Base-by-base conservation (phyloP, 2,888 invertebrate genomes). In the Spodoptera picta region DNA sequence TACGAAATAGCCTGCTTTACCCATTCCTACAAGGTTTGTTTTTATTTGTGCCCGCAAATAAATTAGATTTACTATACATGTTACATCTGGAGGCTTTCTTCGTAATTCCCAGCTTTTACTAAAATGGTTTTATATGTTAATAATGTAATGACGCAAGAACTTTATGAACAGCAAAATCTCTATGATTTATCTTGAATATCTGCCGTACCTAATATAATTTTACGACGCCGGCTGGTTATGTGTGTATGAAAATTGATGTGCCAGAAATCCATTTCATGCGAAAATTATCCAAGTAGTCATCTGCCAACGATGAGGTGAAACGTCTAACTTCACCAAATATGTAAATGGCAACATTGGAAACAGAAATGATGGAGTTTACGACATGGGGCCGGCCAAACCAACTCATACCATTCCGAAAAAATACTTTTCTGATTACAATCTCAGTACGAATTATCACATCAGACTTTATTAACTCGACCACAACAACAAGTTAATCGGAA, bases 401-500 rank as follows among this genome's bases (percentile, higher is more conserved):
- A 74, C 54, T 66, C 54, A 63, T 63, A 74, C 72, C 68, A 70
- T 68, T 51, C 72, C 57, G 52, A 60, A 66, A 63, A 77, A 74
- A 70, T 69, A 71, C 67, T 71, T 65, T 62, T 60, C 69, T 78
- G 65, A 67, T 68, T 61, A 60, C 65, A 69, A 76, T 68, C 75
- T 73, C 57, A 57, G 74, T 72, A 75, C 67, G 65, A 69, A 79
- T 78, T 74, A 76, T 77, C 77, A 78, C 76, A 74, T 78, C 65
- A 70, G 81, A 81, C 81, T 84, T 85, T 84, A 86, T 87, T 86
- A 87, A 83, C 81, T 86, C 82, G 81, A 82, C 87, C 85, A 83
- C 87, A 87, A 91, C 87, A 92, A 90, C 91, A 89, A 87, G 81
- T 90, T 90, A 91, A 92, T 90, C 87, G 83, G 81, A 84, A 87